Evolutionary conservation across 1,140 invertebrate genomes (phyloP), one percentile per base, ranked within the genome.

Genomic region (Melitaea cinxia): DNA sequence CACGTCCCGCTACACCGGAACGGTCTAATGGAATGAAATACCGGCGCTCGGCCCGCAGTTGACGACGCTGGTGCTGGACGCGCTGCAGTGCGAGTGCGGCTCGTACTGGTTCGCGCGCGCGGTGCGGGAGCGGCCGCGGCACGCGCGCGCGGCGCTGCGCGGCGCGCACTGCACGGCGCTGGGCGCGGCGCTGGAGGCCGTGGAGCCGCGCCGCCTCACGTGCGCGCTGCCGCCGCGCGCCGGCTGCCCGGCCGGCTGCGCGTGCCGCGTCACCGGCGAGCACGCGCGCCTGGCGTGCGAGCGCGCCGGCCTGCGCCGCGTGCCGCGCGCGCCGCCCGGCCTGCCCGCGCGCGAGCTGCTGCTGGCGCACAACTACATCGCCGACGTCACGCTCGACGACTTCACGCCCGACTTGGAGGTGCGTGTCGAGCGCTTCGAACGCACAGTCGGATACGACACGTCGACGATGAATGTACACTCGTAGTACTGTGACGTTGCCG

Each of bases 201-300:
- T 19, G 7, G 39, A 6, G 39, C 2, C 15, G 15, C 42, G 42
- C 17, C 19, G 42, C 15, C 19, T 19, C 7, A 19, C 42, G 42
- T 1, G 1, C 35, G 42, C 21, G 19, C 19, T 23, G 42, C 9
- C 42, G 42, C 42, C 42, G 42, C 42, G 6, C 15, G 45, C 7
- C 14, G 15, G 7, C 37, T 70, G 71, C 59, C 93, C 93, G 0
- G 94, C 94, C 91, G 47, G 45, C 1, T 96, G 95, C 77, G 89
- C 93, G 28, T 96, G 95, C 75, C 75, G 91, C 0, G 78, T 35
- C 21, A 49, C 68, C 7, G 77, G 85, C 6, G 89, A 95, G n/a
- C 78, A 94, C 2, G 72, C 78, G 9, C 95, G 94, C 71, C 78
- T 95, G 2, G 45, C 33, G 14, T 72, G 70, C 61, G 61, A 19